Conservation (phyloP, 2,888 invertebrate genomes). For the Arctia plantaginis region DNA sequence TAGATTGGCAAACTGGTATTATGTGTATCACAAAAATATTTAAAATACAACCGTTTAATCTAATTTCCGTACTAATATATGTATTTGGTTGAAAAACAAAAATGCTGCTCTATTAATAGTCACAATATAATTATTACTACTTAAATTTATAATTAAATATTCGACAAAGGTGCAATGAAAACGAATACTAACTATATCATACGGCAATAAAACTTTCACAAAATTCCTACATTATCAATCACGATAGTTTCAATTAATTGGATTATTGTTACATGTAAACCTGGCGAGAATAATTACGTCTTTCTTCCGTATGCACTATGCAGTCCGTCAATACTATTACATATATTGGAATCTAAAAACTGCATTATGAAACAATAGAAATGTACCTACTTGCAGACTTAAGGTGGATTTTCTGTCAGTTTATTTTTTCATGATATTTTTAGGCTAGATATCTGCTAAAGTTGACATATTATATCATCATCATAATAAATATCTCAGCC, state of each 20-base stretch:
- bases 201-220: constrained; percentile 40
- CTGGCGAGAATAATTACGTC: neutral
- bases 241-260: constrained; percentile 22
- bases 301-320: neutral
- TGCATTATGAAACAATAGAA: neutral
- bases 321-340: neutral
- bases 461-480: too few relatives aligned
- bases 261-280: constrained; percentile 6
- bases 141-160: too few relatives aligned
- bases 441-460: too few relatives aligned
- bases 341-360: neutral
- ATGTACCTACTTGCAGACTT: neutral
- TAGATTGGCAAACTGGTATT: too few relatives aligned
- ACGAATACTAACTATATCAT: constrained; percentile 4
- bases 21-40: too few relatives aligned
- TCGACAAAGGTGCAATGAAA: neutral
- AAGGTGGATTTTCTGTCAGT: neutral
- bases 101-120: too few relatives aligned
- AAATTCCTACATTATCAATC: constrained; percentile 36
- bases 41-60: too few relatives aligned
- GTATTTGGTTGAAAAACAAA: too few relatives aligned
- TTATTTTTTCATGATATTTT: too few relatives aligned
- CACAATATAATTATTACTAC: too few relatives aligned
- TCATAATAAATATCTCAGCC: too few relatives aligned
- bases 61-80: too few relatives aligned